phyloP scores from a whole-genome alignment of 2,888 invertebrate genomes.

The Drosophila histrio region DNA sequence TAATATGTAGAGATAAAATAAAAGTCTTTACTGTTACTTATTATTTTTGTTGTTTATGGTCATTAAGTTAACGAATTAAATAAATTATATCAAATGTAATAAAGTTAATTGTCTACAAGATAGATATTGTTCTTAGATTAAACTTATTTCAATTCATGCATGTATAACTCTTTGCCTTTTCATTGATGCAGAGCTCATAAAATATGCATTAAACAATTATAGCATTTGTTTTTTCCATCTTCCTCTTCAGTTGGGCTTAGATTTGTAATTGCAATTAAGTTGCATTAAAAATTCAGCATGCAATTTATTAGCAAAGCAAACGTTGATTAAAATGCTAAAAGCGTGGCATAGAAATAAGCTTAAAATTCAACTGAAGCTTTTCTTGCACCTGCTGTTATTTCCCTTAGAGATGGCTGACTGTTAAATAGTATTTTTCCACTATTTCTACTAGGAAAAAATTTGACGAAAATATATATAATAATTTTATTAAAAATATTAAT shows the following conservation, averaged over 20 bases:
- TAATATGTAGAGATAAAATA: too few relatives aligned
- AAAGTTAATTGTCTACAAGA: background rate
- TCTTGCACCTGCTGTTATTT: background rate
- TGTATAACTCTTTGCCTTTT: background rate
- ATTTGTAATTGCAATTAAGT: conserved; percentile 47
- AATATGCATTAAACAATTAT: conserved; percentile 42
- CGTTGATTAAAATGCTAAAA: conserved; percentile 44
- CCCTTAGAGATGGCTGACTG: background rate
- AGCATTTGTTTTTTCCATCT: conserved; percentile 11
- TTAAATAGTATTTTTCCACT: background rate
- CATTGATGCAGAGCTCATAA: conserved; percentile 12
- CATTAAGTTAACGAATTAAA: too few relatives aligned
- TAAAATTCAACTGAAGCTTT: conserved; percentile 12
- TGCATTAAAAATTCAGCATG: conserved; percentile 41
- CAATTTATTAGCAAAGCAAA: conserved; percentile 29
- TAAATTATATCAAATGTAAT: background rate
- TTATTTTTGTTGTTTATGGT: too few relatives aligned
- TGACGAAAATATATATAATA: too few relatives aligned
- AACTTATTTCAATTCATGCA: background rate
- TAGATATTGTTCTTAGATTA: too few relatives aligned
- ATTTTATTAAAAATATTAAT: too few relatives aligned
- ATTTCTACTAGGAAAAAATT: too few relatives aligned
- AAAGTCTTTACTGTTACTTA: too few relatives aligned
- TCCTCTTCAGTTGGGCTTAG: background rate
- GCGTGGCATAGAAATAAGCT: conserved; percentile 30